phyloP scores from a whole-genome alignment of 2,113 vertebrate genomes.

The Mohoua ochrocephala region DNA sequence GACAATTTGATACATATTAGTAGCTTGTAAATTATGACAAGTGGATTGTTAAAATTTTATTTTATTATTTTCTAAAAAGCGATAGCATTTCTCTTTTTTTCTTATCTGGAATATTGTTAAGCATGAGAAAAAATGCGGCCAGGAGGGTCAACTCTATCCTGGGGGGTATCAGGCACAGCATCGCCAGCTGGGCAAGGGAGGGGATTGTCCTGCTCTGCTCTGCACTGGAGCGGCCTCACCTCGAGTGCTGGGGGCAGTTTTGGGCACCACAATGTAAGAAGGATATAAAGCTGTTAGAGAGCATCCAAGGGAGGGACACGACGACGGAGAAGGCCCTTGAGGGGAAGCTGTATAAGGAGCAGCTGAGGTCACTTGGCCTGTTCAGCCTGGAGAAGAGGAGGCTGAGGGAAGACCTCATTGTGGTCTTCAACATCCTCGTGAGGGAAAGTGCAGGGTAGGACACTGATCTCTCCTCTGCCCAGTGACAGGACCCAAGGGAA shows the following conservation, averaged over 20 bases:
- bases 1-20: neutral
- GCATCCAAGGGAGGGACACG: accelerated
- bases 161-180: neutral
- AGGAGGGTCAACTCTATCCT: accelerated
- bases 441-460: neutral
- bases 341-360: accelerated
- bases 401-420: neutral
- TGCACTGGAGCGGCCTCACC: accelerated
- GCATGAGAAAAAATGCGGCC: neutral
- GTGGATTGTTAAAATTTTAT: neutral
- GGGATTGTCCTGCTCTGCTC: neutral
- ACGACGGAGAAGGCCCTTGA: neutral
- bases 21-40: neutral
- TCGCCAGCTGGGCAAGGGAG: accelerated
- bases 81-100: neutral
- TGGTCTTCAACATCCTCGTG: accelerated
- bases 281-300: neutral
- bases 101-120: neutral
- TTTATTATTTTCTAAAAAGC: neutral
- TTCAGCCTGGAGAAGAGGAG: neutral
- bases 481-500: neutral
- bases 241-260: accelerated
- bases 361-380: neutral
- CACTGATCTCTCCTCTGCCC: neutral
- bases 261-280: neutral